Evolutionary conservation across 2,113 vertebrate species (phyloP).

Genomic region (Euleptes europaea): DNA sequence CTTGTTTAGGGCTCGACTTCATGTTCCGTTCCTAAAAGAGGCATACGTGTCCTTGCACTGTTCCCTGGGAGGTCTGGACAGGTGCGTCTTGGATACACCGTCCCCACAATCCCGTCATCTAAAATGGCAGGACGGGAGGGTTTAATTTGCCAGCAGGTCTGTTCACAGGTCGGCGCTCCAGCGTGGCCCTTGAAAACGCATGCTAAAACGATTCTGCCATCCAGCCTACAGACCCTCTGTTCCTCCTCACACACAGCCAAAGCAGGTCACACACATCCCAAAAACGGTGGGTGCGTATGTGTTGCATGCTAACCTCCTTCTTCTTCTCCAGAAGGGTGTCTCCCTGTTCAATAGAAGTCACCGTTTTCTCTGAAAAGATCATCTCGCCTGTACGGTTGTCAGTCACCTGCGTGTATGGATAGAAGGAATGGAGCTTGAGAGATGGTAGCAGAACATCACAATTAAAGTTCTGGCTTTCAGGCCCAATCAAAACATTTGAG

Average conservation of each 20-base stretch:
- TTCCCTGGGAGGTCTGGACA: background rate
- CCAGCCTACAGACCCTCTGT: background rate
- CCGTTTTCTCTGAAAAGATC: slow-evolving; percentile 55
- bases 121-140: background rate
- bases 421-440: background rate
- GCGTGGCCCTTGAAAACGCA: no score
- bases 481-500: background rate
- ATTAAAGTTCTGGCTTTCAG: background rate
- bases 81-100: background rate
- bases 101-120: background rate
- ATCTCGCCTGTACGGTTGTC: slow-evolving; percentile 65
- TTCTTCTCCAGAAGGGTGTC: slow-evolving; percentile 8
- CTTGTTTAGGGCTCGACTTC: background rate
- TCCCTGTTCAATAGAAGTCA: slow-evolving; percentile 49
- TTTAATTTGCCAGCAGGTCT: background rate
- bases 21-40: background rate
- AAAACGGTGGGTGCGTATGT: background rate
- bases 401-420: slow-evolving; percentile 46
- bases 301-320: slow-evolving; percentile 47
- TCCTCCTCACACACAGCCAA: background rate
- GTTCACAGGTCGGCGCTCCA: background rate
- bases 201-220: background rate
- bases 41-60: background rate
- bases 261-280: background rate
- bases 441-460: background rate